Evolutionary conservation across 2,888 invertebrate genomes (phyloP).

Genomic region (Sycophila texana): DNA sequence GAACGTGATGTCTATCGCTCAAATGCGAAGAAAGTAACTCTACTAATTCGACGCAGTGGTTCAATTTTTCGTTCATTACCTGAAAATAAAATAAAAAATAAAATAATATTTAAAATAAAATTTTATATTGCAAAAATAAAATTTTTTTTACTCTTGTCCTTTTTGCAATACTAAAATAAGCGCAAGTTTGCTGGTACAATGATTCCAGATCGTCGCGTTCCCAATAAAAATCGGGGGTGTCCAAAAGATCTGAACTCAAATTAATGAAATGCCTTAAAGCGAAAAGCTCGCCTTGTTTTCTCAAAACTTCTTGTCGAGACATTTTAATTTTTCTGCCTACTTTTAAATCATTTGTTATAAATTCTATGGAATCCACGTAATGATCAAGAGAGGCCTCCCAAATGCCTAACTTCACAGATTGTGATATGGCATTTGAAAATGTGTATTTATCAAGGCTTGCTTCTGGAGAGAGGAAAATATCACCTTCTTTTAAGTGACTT

Average conservation of each 20-base stretch:
- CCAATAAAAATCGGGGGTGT: conserved; percentile 99
- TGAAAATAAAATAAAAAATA: conserved; percentile 72
- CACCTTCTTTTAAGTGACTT: conserved; percentile 75
- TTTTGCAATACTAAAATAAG: conserved; percentile 89
- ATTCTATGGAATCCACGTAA: conserved; percentile 89
- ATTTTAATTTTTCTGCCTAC: conserved; percentile 84
- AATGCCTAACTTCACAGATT: conserved; percentile 94
- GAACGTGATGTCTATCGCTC: conserved; percentile 93
- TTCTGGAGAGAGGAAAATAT: conserved; percentile 78
- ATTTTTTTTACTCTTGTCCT: conserved; percentile 83
- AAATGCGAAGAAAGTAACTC: conserved; percentile 92
- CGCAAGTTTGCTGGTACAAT: conserved; percentile 88
- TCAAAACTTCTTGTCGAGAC: conserved; percentile 83
- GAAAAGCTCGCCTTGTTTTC: conserved; percentile 91
- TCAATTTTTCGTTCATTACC: conserved; percentile 96
- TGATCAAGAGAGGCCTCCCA: conserved; percentile 93
- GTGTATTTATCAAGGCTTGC: conserved; percentile 91
- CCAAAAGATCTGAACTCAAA: conserved; percentile 93
- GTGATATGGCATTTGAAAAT: conserved; percentile 94
- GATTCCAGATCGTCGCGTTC: conserved; percentile 92
- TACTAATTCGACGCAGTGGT: conserved; percentile 94
- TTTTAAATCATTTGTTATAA: conserved; percentile 88
- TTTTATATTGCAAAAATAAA: conserved; percentile 11
- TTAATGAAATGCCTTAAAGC: conserved; percentile 93
- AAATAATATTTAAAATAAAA: not conserved